Evolutionary conservation across 2,888 invertebrate genomes (phyloP).

Genomic region (Willowsia nigromaculata): DNA sequence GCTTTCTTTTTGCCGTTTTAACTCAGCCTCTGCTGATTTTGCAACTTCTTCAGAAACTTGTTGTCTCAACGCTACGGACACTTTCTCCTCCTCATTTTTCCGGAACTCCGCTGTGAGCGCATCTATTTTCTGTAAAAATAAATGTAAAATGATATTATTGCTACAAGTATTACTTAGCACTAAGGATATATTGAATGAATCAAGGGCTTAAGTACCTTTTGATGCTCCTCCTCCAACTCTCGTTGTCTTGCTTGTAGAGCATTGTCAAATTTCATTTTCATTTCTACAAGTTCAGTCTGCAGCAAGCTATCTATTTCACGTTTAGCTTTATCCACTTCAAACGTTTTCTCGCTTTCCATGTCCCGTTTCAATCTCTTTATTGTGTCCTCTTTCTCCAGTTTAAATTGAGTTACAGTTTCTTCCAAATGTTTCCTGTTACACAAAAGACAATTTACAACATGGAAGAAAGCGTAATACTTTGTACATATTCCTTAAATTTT

Average conservation of each 20-base stretch:
- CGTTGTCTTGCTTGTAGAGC: constrained; percentile 76
- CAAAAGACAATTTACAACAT: background rate
- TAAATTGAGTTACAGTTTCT: constrained; percentile 63
- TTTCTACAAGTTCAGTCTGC: constrained; percentile 82
- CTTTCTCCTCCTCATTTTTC: constrained; percentile 24
- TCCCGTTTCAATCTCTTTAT: constrained; percentile 61
- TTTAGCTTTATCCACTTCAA: constrained; percentile 72
- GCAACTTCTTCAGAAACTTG: constrained; percentile 43
- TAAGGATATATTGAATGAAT: background rate
- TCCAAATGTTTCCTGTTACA: constrained; percentile 70
- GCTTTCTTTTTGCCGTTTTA: constrained; percentile 69
- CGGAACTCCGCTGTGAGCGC: constrained; percentile 13
- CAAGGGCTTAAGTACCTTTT: constrained; percentile 15
- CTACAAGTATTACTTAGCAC: background rate
- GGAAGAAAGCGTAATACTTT: background rate
- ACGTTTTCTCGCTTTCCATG: constrained; percentile 64
- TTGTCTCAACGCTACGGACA: constrained; percentile 7
- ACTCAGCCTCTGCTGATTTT: constrained; percentile 29
- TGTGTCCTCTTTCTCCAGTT: constrained; percentile 71
- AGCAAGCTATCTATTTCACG: constrained; percentile 67
- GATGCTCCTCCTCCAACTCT: constrained; percentile 65
- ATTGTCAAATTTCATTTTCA: constrained; percentile 82
- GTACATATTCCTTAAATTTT: background rate
- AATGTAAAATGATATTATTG: background rate
- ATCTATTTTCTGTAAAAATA: constrained; percentile 28